phyloP scores from a whole-genome alignment of 2,888 invertebrate species.

The Cephus runcator region DNA sequence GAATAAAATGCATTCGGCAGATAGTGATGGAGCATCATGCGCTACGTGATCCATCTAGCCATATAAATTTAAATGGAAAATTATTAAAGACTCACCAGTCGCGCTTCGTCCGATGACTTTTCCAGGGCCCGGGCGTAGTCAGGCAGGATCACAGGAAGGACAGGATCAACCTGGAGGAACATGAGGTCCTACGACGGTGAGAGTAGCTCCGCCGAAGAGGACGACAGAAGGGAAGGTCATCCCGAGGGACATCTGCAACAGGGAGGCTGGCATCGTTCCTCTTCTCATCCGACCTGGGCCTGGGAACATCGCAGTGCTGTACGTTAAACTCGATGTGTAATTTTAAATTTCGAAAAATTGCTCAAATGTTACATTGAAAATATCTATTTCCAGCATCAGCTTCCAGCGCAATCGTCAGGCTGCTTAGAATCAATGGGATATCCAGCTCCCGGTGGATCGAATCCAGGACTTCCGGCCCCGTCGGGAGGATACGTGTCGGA shows the following conservation, averaged over 20 bases:
- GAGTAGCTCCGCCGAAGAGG: constrained; percentile 62
- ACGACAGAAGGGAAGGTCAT: constrained; percentile 56
- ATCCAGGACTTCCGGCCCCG: constrained; percentile 57
- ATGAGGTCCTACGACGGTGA: constrained; percentile 64
- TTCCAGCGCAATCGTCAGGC: constrained; percentile 48
- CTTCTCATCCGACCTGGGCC: constrained; percentile 60
- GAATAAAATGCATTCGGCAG: neutral
- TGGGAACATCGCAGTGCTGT: constrained; percentile 61
- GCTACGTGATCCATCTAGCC: neutral
- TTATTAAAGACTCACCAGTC: neutral
- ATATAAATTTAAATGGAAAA: neutral
- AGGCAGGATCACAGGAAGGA: neutral
- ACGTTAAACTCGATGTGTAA: constrained; percentile 17
- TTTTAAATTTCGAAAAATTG: neutral
- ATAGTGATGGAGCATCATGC: neutral
- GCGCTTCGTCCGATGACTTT: neutral
- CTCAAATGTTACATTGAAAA: neutral
- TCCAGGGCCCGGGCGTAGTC: neutral
- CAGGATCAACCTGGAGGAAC: constrained; percentile 9
- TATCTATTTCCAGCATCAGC: constrained; percentile 44
- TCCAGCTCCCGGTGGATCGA: constrained; percentile 47
- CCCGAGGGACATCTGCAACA: constrained; percentile 55
- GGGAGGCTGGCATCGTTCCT: constrained; percentile 57
- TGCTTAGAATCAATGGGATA: constrained; percentile 52
- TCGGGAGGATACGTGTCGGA: constrained; percentile 66